Evolutionary conservation across 1,140 invertebrate species (phyloP), one percentile per base, ranked within the genome.

Genomic region (Drosophila ercepeae): DNA sequence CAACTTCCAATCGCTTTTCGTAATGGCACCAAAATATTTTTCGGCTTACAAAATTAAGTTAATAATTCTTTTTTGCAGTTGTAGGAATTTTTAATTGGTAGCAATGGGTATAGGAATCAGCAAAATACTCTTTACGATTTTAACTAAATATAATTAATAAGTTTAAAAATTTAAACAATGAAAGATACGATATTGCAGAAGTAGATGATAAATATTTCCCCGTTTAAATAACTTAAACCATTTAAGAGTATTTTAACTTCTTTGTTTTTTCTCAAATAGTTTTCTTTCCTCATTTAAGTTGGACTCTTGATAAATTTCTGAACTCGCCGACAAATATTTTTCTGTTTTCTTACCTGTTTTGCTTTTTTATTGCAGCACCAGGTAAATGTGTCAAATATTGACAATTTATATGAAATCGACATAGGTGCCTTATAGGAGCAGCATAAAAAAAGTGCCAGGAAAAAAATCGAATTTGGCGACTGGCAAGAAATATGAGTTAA

Each of bases 361-460:
- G 75, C 21, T 23, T 42, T 59, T 58, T 53, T 58, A 58, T 75
- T 61, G 34, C 70, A 68, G 34, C 34, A 63, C 61, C 81, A 81
- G 68, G 81, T 74, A 86, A 74, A 86, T 86, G 76, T 86, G 81
- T 86, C 81, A 86, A 74, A 86, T 86, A 86, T 86, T 86, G 81
- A 86, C 81, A 86, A 81, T 86, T 86, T 86, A 77, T 81, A 81
- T 77, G 65, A 79, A 76, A 81, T 86, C 53, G 81, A 81, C 81
- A 86, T 81, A 72, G 65, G 61, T 71, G 69, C 54, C 53, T 55
- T 64, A 67, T 69, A 54, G 65, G 44, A 70, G 36, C 27, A 44
- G 32, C n/a, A 27, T 13, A 23, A 13, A 11, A 13, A 16, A 51
- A 32, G n/a, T n/a, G n/a, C n/a, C n/a, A n/a, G 14, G n/a, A 8